These are phyloP conservation scores for Forbesichthys papilliferus DNA, from an alignment of 2,113 vertebrate species.

Conservation along the genomic window DNA sequence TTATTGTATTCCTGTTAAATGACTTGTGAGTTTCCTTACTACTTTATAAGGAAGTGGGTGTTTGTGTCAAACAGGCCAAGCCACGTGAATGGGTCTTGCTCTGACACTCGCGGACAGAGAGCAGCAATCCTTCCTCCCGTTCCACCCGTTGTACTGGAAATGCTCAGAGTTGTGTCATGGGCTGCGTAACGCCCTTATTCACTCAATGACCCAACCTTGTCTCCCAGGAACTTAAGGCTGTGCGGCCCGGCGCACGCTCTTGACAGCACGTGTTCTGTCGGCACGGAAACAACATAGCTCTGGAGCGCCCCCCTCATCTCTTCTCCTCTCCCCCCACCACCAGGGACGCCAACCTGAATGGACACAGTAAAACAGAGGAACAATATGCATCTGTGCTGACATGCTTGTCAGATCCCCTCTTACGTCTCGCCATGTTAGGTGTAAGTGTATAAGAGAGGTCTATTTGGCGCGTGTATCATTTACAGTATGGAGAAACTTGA, in stretches of 20 bases:
- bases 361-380: neutral
- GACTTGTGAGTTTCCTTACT: no score
- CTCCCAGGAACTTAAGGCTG: constrained; percentile 10
- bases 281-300: constrained; percentile 39
- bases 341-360: neutral
- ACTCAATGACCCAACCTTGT: constrained; percentile 45
- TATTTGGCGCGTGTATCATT: no score
- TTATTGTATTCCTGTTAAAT: no score
- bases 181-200: constrained; percentile 59
- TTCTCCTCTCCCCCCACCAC: constrained; percentile 1
- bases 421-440: constrained; percentile 16
- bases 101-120: no score
- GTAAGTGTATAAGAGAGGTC: no score
- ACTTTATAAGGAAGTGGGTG: no score
- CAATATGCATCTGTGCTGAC: neutral
- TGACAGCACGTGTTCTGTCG: constrained; percentile 5
- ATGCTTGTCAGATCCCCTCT: constrained; percentile 13
- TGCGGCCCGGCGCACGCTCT: neutral
- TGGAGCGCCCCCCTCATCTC: constrained; percentile 6
- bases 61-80: no score
- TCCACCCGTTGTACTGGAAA: constrained; percentile 43
- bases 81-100: no score
- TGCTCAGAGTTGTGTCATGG: neutral
- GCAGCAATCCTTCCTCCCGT: constrained; percentile 9
- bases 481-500: no score